These are phyloP conservation scores for Allygus modestus DNA, from an alignment of 2,888 invertebrate species.

Conservation along the genomic window DNA sequence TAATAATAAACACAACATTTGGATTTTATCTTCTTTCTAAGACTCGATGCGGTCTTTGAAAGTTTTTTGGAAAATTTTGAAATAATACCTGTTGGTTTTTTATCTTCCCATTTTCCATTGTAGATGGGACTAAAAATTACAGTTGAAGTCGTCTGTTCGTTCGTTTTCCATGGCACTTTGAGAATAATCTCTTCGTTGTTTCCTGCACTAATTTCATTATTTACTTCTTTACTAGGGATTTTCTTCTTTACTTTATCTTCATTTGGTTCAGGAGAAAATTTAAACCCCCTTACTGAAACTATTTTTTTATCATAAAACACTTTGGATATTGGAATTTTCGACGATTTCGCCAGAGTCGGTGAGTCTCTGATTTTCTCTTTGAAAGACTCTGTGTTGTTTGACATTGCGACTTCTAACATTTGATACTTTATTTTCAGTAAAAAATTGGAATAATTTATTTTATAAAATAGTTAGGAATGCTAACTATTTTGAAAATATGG, in stretches of 20 bases:
- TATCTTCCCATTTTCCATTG: conserved; percentile 8
- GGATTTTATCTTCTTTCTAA: conserved; percentile 37
- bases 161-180: conserved; percentile 9
- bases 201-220: background rate
- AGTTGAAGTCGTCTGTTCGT: background rate
- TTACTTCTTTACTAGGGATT: background rate
- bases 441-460: background rate
- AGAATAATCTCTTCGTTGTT: conserved; percentile 32
- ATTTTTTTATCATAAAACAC: conserved; percentile 49
- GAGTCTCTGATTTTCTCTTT: conserved; percentile 24
- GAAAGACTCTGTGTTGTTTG: conserved; percentile 14
- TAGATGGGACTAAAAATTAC: conserved; percentile 28
- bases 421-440: background rate
- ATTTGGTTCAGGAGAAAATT: conserved; percentile 32
- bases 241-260: conserved; percentile 20
- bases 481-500: too few species aligned
- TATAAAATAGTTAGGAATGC: too few species aligned
- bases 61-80: conserved; percentile 49
- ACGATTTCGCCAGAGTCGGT: background rate
- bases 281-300: conserved; percentile 44
- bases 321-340: conserved; percentile 41
- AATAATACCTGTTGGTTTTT: conserved; percentile 38
- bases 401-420: conserved; percentile 21
- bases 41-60: conserved; percentile 8
- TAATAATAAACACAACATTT: conserved; percentile 43